Conservation (phyloP, 2,113 vertebrate species). For the Odontophorus gujanensis region DNA sequence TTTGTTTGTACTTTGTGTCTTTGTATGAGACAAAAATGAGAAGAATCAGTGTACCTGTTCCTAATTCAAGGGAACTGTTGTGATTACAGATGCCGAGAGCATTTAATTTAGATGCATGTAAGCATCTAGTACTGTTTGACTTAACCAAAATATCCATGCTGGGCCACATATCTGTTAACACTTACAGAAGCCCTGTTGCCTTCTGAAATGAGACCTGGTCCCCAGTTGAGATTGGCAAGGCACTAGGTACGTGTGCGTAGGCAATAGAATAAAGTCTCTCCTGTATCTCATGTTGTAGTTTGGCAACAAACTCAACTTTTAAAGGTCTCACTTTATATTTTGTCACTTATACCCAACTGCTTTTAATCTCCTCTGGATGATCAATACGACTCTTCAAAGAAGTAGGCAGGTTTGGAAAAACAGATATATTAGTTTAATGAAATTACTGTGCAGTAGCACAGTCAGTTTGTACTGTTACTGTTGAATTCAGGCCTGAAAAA, state of each 20-base stretch:
- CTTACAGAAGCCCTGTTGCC: background rate
- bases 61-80: background rate
- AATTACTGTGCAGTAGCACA: background rate
- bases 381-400: background rate
- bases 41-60: background rate
- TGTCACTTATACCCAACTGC: background rate
- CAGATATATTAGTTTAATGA: background rate
- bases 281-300: background rate
- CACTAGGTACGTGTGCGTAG: fast-evolving
- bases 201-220: background rate
- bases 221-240: background rate
- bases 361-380: background rate
- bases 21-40: background rate
- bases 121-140: background rate
- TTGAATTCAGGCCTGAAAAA: background rate
- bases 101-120: background rate
- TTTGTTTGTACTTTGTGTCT: background rate
- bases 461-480: background rate
- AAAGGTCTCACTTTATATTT: background rate
- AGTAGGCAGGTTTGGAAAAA: background rate
- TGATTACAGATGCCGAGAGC: background rate
- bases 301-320: background rate
- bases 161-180: background rate
- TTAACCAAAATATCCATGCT: fast-evolving
- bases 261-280: background rate